Base-by-base conservation (phyloP, 2,797 vertebrate species). In the Clarias pachynema region DNA sequence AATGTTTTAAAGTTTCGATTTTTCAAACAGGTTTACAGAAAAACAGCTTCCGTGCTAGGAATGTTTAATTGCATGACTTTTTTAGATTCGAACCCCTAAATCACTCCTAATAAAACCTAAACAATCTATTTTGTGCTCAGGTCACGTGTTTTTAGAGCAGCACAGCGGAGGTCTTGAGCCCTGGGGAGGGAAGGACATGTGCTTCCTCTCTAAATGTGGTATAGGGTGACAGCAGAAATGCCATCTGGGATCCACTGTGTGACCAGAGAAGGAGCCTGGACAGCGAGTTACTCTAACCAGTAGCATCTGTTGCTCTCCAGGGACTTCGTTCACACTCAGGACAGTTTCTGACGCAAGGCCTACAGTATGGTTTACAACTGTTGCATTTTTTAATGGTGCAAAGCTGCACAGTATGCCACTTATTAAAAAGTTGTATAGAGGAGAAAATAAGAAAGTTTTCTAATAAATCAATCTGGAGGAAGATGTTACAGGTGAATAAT, bases 261-360 rank as follows among this genome's bases (percentile, higher is more conserved):
- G 82, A 92, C 89, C 92, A 91, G 88, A 92, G 89, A 89, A 86
- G 79, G 90, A 82, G 88, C 88, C 90, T 87, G 85, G 86, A 92
- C 89, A 78, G 83, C 81, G 59, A 89, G 79, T 85, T 84, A 79
- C 37, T 81, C 80, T 85, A 78, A 81, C 82, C 86, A 65, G 75
- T 81, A 85, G 79, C 79, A 86, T 87, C 78, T 85, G 79, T 75
- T 85, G 56, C 63, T 81, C 81, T 86, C 74, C 78, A 7, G 37
- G 72, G 65, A 40, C 60, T 57, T 12, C 26, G 26, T 81, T 57
- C 68, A 66, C 12, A 3, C 60, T 70, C 75, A 22, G 80, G 59
- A 40, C 73, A 84, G 44, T 83, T 85, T 81, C 83, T 86, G 85
- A 86, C 62, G 82, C 82, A 82, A 86, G 72, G 40, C 9, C 57